Evolutionary conservation across 2,888 invertebrate species (phyloP).

Genomic region (Luffia ferchaultella): DNA sequence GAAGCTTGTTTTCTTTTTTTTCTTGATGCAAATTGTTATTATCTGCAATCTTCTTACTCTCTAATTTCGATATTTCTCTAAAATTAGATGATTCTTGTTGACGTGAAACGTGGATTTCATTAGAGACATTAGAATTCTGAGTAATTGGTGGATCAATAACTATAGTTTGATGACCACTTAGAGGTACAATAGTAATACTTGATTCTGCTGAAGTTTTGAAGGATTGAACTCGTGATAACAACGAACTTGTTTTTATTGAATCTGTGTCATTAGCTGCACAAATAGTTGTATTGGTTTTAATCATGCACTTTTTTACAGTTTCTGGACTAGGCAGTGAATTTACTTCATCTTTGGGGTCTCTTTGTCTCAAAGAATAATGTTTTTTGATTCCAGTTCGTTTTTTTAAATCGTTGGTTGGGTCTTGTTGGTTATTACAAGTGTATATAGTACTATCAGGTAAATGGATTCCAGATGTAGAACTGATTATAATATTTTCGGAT

Average conservation of each 20-base stretch:
- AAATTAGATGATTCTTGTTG: constrained; percentile 12
- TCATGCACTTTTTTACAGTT: constrained; percentile 30
- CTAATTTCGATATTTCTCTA: no score
- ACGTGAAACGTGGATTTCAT: background rate
- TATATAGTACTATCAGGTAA: constrained; percentile 39
- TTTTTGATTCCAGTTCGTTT: constrained; percentile 38
- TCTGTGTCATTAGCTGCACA: constrained; percentile 19
- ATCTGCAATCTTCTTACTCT: no score
- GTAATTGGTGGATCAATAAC: constrained; percentile 52
- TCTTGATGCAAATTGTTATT: constrained; percentile 4
- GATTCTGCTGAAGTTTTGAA: constrained; percentile 56
- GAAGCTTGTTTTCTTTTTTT: constrained; percentile 6
- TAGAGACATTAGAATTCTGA: constrained; percentile 21
- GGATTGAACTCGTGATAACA: constrained; percentile 51
- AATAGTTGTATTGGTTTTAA: constrained; percentile 21
- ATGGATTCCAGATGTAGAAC: constrained; percentile 27
- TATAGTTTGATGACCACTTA: constrained; percentile 63
- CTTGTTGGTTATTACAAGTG: constrained; percentile 47
- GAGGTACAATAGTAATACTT: constrained; percentile 52
- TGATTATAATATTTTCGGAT: constrained; percentile 46
- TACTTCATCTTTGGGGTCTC: constrained; percentile 45
- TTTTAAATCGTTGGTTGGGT: constrained; percentile 30
- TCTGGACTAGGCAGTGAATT: constrained; percentile 47
- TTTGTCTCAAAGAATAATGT: constrained; percentile 57
- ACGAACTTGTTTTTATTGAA: constrained; percentile 28